Base-by-base conservation (phyloP, 2,797 vertebrate genomes). In the Rhynchotus rufescens region DNA sequence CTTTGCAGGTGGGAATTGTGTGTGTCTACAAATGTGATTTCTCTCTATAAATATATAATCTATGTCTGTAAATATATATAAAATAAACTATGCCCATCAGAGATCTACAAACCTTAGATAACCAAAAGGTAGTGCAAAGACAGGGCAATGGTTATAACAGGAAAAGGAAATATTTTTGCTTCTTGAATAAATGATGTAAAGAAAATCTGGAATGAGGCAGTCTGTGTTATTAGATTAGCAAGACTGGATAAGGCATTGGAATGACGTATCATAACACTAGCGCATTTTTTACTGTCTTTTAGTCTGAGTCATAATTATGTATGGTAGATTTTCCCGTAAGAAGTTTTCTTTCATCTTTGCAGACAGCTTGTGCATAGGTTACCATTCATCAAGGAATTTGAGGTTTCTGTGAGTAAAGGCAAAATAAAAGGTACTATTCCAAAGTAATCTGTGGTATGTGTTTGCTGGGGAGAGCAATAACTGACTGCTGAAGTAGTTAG, bases 311-410 rank as follows among this genome's bases (percentile, higher is more conserved):
- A 90, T 87, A 87, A 51, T 54, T 83, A 60, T 15, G 51, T 36
- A 80, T 47, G 9, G 45, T 59, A 44, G 42, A 12, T n/a, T 93
- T 96, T 95, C 87, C 92, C 89, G 90, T 72, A 93, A 95, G 60
- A 78, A 14, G 30, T 72, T 90, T 56, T 73, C 73, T 78, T 78
- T 94, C 82, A 52, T 75, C 32, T 62, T 84, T 62, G 25, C 76
- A 85, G 51, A 21, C 8, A 60, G 16, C 4, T 90, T 69, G 67
- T 47, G 32, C 77, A 57, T 12, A 61, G 21, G 66, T 76, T 94
- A 61, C 15, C 51, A 69, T 75, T 95, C 60, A 75, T 42, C n/a
- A 79, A 52, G 69, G 86, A 93, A 90, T 92, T 71, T 84, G 15
- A 26, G 38, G 45, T 72, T 90, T 76, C 61, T 76, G 79, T 72